Evolutionary conservation across 2,113 vertebrate species (phyloP).

Genomic region (Cacatua alba): DNA sequence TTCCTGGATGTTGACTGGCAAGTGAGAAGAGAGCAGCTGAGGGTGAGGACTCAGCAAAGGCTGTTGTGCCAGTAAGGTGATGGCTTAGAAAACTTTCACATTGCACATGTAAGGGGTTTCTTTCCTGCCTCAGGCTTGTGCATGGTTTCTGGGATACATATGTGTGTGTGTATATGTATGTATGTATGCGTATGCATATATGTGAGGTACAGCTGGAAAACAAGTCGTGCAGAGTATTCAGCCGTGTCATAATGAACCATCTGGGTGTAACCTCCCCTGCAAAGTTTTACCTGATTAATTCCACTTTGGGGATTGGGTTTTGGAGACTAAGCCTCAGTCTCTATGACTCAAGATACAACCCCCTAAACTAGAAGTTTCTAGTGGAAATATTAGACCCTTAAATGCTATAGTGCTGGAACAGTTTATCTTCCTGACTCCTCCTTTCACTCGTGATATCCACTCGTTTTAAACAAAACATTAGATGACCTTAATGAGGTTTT

Average conservation of each 20-base stretch:
- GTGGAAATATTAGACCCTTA: not conserved
- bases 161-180: fast-evolving
- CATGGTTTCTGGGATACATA: not conserved
- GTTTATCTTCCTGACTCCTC: not conserved
- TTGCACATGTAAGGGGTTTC: fast-evolving
- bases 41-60: not conserved
- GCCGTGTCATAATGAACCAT: fast-evolving
- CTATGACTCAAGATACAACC: not conserved
- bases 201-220: not conserved
- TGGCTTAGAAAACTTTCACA: fast-evolving
- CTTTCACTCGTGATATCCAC: not conserved
- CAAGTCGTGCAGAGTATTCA: fast-evolving
- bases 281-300: not conserved
- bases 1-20: fast-evolving
- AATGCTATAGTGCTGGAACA: not conserved
- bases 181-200: fast-evolving
- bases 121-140: not conserved
- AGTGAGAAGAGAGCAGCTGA: not conserved
- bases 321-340: not conserved
- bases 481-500: not conserved
- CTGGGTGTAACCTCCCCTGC: fast-evolving
- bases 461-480: not conserved
- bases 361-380: not conserved
- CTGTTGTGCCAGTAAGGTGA: not conserved
- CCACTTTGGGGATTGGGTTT: not conserved